Conservation (phyloP, 92 coral and sea anemone genomes). For the Epizoanthus illoricatus region DNA sequence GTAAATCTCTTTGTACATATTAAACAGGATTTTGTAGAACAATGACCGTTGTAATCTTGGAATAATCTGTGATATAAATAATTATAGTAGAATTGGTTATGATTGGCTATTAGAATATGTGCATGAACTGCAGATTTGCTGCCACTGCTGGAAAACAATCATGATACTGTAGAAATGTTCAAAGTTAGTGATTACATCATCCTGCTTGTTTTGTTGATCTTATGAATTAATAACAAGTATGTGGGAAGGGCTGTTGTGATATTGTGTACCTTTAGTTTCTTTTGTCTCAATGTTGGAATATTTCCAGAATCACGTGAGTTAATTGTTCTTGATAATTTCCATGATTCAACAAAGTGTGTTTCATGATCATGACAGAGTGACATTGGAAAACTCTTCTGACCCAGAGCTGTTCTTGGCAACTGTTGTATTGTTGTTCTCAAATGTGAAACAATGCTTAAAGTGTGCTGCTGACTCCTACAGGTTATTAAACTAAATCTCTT, state of each 20-base stretch:
- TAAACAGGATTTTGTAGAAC: background rate
- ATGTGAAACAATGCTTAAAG: constrained; percentile 29
- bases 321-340: no score
- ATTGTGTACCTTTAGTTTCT: background rate
- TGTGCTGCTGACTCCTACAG: constrained; percentile 26
- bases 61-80: constrained; percentile 8
- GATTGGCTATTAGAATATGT: background rate
- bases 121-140: background rate
- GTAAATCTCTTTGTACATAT: background rate
- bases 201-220: background rate
- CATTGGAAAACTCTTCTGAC: background rate
- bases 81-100: background rate
- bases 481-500: background rate
- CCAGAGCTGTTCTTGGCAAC: constrained; percentile 6
- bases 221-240: constrained; percentile 11
- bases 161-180: background rate
- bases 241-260: constrained; percentile 8
- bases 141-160: constrained; percentile 7
- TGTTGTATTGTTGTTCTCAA: no score
- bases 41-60: constrained; percentile 4
- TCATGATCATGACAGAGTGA: no score
- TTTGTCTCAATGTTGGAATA: constrained; percentile 13
- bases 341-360: background rate
- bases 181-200: constrained; percentile 13
- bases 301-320: constrained; percentile 28